Evolutionary conservation across 2,888 invertebrate species (phyloP).

Genomic region (Ischnura elegans): DNA sequence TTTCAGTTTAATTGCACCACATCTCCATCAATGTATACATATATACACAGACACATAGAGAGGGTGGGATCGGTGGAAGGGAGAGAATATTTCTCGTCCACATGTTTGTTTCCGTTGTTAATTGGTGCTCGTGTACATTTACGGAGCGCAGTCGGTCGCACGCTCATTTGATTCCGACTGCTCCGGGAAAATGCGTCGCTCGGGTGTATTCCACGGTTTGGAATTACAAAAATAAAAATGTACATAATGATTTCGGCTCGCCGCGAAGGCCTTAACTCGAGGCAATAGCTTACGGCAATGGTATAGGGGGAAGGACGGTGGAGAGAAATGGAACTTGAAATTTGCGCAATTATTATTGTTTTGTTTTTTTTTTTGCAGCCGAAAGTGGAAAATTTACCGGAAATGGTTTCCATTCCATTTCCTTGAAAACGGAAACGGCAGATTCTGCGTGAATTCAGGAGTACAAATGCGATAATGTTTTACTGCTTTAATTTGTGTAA

Average conservation of each 20-base stretch:
- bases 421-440: not conserved
- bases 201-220: not conserved
- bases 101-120: not conserved
- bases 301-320: not conserved
- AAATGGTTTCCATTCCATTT: not conserved
- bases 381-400: not conserved
- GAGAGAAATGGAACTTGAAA: not conserved
- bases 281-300: too few species aligned
- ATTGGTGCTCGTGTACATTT: not conserved
- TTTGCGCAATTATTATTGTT: not conserved
- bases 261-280: not conserved
- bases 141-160: not conserved
- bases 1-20: slow-evolving; percentile 53
- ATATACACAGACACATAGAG: too few species aligned
- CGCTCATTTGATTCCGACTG: not conserved
- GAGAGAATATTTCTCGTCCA: not conserved
- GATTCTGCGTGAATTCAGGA: not conserved
- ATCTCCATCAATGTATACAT: not conserved
- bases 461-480: not conserved
- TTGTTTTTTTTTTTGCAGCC: too few species aligned
- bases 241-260: not conserved
- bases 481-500: not conserved
- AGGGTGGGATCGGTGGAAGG: not conserved
- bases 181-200: not conserved
- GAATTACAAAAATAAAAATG: not conserved